Conservation (phyloP, 2,113 vertebrate genomes). For the Dasyurus viverrinus region DNA sequence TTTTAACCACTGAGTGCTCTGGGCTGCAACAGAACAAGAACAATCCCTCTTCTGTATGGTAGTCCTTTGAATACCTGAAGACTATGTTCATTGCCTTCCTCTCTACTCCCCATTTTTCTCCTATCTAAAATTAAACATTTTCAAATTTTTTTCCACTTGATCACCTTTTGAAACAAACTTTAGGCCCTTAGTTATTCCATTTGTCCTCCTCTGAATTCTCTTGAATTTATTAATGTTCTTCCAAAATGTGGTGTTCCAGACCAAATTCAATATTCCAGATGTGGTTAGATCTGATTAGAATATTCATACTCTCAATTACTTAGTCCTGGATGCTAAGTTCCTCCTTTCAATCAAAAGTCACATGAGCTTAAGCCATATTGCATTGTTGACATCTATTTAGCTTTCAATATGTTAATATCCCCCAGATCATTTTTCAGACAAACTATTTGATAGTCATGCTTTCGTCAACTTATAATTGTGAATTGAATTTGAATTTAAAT, state of each 20-base stretch:
- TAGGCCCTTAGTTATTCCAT: background rate
- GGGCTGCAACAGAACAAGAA: background rate
- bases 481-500: background rate
- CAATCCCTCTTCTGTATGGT: background rate
- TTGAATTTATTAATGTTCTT: background rate
- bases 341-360: background rate
- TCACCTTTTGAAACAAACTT: background rate
- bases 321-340: background rate
- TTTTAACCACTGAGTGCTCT: background rate
- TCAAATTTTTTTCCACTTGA: background rate
- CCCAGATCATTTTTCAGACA: background rate
- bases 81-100: background rate
- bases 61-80: background rate
- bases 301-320: background rate
- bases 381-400: background rate
- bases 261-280: background rate
- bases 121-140: background rate
- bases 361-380: background rate
- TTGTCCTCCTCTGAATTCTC: background rate
- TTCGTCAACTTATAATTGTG: background rate
- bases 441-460: background rate
- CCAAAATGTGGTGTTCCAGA: background rate
- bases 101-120: background rate
- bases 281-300: background rate
- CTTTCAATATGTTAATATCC: background rate